Evolutionary conservation across 2,888 invertebrate genomes (phyloP).

Genomic region (Eupithecia vulgata): DNA sequence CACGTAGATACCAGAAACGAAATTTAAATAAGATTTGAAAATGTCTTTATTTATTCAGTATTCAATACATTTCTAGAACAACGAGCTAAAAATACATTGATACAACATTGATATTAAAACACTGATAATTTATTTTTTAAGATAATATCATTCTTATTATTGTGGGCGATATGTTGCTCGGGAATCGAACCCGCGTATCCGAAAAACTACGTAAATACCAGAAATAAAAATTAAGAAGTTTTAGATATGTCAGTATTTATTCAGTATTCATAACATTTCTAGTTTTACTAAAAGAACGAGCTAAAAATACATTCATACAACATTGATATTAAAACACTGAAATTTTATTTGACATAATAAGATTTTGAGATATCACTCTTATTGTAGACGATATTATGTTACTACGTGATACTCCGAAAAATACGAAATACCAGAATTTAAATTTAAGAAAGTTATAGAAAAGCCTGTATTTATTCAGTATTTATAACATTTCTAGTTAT

Average conservation of each 20-base stretch:
- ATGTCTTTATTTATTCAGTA: slow-evolving; percentile 30
- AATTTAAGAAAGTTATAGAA: too few relatives aligned
- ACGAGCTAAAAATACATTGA: slow-evolving; percentile 11
- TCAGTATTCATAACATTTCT: slow-evolving; percentile 19
- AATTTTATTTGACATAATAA: background rate
- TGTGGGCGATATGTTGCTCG: slow-evolving; percentile 19
- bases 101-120: slow-evolving; percentile 15
- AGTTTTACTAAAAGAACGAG: slow-evolving; percentile 14
- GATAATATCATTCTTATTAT: background rate
- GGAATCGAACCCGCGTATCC: slow-evolving; percentile 22
- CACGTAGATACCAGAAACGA: too few relatives aligned
- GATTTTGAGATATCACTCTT: background rate
- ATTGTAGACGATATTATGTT: slow-evolving; percentile 11
- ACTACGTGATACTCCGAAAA: too few relatives aligned
- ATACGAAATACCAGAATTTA: background rate
- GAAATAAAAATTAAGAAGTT: background rate
- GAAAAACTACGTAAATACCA: background rate
- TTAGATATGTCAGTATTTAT: slow-evolving; percentile 29
- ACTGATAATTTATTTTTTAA: too few relatives aligned
- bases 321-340: slow-evolving; percentile 11
- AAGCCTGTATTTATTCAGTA: too few relatives aligned
- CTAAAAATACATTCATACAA: slow-evolving; percentile 15
- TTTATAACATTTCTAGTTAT: too few relatives aligned
- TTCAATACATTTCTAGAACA: slow-evolving; percentile 20
- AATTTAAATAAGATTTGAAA: background rate